phyloP scores from a whole-genome alignment of 2,797 vertebrate genomes.

The Craterocephalus amniculus region DNA sequence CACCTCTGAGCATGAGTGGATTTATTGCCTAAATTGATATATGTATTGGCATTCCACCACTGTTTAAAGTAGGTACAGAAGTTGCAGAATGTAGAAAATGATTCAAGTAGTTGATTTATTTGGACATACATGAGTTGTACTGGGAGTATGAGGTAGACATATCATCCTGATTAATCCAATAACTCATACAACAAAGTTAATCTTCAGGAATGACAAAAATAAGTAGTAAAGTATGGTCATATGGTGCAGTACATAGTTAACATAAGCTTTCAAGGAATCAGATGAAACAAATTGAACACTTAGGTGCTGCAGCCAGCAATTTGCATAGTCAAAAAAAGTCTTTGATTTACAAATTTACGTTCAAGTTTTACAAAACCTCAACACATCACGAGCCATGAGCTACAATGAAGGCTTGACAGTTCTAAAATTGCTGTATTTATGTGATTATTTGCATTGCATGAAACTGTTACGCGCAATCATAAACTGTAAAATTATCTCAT shows the following conservation, averaged over 20 bases:
- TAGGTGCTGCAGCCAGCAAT: constrained; percentile 37
- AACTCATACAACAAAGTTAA: background rate
- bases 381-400: constrained; percentile 40
- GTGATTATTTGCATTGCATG: background rate
- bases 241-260: constrained; percentile 4
- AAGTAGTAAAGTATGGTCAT: no score
- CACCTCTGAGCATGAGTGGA: constrained; percentile 42
- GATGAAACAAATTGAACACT: constrained; percentile 40
- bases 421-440: background rate
- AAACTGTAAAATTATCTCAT: background rate
- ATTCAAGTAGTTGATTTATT: constrained; percentile 18
- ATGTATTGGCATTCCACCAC: constrained; percentile 33
- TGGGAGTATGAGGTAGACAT: constrained; percentile 8
- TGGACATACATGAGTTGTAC: background rate
- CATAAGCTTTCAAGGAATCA: constrained; percentile 30
- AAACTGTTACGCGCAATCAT: background rate
- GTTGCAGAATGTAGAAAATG: constrained; percentile 14
- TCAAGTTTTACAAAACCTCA: constrained; percentile 19
- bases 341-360: constrained; percentile 39
- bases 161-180: constrained; percentile 10
- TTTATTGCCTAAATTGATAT: constrained; percentile 32
- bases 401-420: constrained; percentile 16
- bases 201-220: no score
- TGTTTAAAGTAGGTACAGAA: constrained; percentile 28
- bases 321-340: constrained; percentile 35